Evolutionary conservation across 1,140 invertebrate genomes (phyloP), one percentile per base, ranked within the genome.

Genomic region (Epicauta chinensis): DNA sequence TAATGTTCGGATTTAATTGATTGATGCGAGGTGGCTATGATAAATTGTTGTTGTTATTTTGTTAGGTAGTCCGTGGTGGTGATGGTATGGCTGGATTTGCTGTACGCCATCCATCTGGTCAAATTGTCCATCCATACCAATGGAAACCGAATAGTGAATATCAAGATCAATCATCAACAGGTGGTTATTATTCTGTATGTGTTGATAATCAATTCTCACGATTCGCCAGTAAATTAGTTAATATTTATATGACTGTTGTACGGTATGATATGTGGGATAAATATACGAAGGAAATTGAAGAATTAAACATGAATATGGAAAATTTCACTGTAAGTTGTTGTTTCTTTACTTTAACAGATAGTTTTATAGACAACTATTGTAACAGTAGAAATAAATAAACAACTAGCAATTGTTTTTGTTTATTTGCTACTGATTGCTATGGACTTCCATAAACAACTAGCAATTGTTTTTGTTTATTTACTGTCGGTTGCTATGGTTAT

Each of bases 191-290:
- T 65, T 84, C 84, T n/a, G 83, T 97, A 14, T 97, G 94, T 71
- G 84, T 97, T 46, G 92, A 97, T 69, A 97, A 97, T 74, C 90
- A 93, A 61, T 93, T 94, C 63, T 94, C 91, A 5, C 77, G 89
- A 66, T 96, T 94, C 75, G 87, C 91, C 17, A 84, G 83, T 9
- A 97, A 97, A 74, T 71, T 97, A 51, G 88, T 97, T 11, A 95
- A 95, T 71, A 74, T 97, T 15, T 97, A 97, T 64, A 79, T 97
- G 2, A 93, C 92, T 1, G 92, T 95, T 0, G 93, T 95, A 30
- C 83, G 89, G 77, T 91, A 94, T 62, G 91, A 95, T 67, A 83
- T 93, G 66, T 97, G 94, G 94, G 89, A 93, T 58, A 83, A 88
- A 65, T 95, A 91, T 63, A 81, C 88, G 0, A 84, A 92, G 67